phyloP scores from a whole-genome alignment of 2,113 vertebrate species.

The Apus apus region DNA sequence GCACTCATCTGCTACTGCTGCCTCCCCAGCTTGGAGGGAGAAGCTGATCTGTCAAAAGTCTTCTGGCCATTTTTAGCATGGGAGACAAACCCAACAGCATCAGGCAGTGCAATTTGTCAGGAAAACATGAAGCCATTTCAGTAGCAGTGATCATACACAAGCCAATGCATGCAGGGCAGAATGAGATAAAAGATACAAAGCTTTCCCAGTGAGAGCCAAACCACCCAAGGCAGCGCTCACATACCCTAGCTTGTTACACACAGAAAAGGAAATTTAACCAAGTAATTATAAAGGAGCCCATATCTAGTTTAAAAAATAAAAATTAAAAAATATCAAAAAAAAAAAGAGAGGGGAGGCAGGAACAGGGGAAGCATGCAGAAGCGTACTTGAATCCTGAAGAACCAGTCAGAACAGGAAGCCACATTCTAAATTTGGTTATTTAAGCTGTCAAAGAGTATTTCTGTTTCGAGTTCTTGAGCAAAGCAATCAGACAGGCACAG shows the following conservation, averaged over 20 bases:
- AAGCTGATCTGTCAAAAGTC: background rate
- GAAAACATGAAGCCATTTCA: background rate
- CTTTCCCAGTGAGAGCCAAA: conserved; percentile 6
- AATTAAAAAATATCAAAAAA: background rate
- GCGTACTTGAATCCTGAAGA: conserved; percentile 50
- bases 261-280: background rate
- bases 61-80: background rate
- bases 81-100: background rate
- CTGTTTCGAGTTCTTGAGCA: conserved; percentile 55
- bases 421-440: conserved; percentile 61
- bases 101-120: background rate
- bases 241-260: background rate
- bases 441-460: conserved; percentile 64
- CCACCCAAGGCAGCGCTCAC: conserved; percentile 21
- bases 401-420: conserved; percentile 67
- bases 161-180: conserved; percentile 8
- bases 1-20: background rate
- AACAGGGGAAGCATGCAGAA: conserved; percentile 47
- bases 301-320: background rate
- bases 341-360: background rate
- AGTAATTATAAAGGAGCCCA: conserved; percentile 13
- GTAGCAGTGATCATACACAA: conserved; percentile 19
- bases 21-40: fast-evolving
- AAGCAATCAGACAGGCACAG: conserved; percentile 27
- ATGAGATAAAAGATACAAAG: background rate